These are phyloP conservation scores for Hoplostethus mediterraneus DNA, from an alignment of 2,797 vertebrate genomes.

Conservation along the genomic window DNA sequence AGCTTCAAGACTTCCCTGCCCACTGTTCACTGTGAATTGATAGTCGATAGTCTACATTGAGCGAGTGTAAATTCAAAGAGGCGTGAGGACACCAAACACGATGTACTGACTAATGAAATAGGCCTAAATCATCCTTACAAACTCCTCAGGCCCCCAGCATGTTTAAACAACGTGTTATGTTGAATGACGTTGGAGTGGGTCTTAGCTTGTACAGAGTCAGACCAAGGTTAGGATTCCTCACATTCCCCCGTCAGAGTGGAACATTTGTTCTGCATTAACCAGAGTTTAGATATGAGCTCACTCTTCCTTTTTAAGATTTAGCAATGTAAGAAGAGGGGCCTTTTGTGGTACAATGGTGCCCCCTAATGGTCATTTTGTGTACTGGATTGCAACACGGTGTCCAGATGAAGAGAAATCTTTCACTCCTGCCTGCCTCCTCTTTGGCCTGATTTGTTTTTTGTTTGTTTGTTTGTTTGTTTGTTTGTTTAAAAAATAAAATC, in stretches of 20 bases:
- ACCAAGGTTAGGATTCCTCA: conserved; percentile 68
- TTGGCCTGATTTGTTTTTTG: no score
- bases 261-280: conserved; percentile 81
- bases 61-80: neutral
- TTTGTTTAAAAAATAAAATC: no score
- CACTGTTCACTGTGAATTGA: neutral
- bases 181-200: conserved; percentile 21
- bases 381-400: neutral
- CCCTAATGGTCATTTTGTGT: neutral
- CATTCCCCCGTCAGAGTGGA: conserved; percentile 54
- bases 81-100: conserved; percentile 17
- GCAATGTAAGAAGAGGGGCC: neutral
- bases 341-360: conserved; percentile 29
- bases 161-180: conserved; percentile 17
- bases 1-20: neutral
- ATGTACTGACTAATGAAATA: neutral
- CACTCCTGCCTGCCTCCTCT: no score
- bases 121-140: neutral
- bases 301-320: conserved; percentile 68
- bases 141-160: neutral
- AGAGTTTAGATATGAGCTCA: conserved; percentile 77
- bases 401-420: no score
- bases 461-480: no score
- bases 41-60: neutral
- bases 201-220: conserved; percentile 41